Percentiles rank a stretch among this genome's conserved stretches.
phyloP scores from a whole-genome alignment of 2,113 vertebrate genomes.

The Dasyprocta punctata region DNA sequence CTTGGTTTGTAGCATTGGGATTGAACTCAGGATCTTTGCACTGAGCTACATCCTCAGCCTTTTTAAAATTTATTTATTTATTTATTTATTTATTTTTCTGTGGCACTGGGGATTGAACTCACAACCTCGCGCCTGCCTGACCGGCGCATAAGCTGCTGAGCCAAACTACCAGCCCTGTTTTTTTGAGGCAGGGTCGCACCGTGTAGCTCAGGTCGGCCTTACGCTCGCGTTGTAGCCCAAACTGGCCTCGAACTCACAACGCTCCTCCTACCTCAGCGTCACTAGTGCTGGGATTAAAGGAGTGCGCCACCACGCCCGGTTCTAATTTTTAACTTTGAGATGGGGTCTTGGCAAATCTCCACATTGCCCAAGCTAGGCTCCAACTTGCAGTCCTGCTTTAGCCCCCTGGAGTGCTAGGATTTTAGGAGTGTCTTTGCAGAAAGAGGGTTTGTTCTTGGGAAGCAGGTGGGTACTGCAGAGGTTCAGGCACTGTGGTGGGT shows the following conservation, averaged over 20 bases:
- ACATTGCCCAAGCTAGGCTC: neutral
- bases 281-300: too few species aligned
- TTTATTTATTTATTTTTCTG: too few species aligned
- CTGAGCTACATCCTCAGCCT: neutral
- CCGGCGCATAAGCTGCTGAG: too few species aligned
- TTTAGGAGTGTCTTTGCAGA: neutral
- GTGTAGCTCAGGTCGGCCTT: too few species aligned
- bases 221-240: too few species aligned
- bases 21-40: neutral
- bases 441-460: constrained; percentile 2
- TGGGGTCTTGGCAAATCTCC: neutral
- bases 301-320: too few species aligned
- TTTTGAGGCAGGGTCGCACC: too few species aligned
- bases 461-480: neutral
- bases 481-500: neutral
- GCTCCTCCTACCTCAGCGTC: too few species aligned
- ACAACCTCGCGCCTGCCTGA: too few species aligned
- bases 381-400: neutral
- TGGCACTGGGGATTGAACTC: too few species aligned
- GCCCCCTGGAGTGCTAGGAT: neutral
- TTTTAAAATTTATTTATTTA: neutral
- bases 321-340: neutral
- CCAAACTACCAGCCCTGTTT: too few species aligned
- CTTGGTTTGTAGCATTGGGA: neutral
- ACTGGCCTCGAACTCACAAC: too few species aligned